A percentile compares a stretch with the other conserved stretches of the same genome.
Evolutionary conservation across 2,888 invertebrate genomes (phyloP).

Genomic region (Sesia apiformis): DNA sequence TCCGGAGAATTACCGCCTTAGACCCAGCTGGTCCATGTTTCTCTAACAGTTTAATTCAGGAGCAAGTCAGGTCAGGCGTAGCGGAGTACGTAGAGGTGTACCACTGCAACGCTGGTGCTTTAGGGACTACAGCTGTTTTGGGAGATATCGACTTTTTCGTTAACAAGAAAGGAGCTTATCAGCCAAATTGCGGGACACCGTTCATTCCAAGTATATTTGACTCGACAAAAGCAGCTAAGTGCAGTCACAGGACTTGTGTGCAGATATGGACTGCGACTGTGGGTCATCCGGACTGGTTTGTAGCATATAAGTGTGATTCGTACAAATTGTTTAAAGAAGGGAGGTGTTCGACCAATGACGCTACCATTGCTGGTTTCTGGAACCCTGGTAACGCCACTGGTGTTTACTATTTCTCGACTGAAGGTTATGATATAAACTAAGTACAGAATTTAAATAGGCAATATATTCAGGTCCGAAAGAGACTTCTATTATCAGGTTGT

Average conservation of each 20-base stretch:
- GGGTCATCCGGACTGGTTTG: conserved; percentile 35
- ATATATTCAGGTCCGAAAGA: no score
- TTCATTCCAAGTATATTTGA: conserved; percentile 47
- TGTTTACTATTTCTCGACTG: conserved; percentile 51
- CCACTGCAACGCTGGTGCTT: conserved; percentile 74
- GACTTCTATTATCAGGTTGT: no score
- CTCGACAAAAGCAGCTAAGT: conserved; percentile 51
- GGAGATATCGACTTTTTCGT: conserved; percentile 75
- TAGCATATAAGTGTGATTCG: conserved; percentile 46
- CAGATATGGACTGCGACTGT: conserved; percentile 50
- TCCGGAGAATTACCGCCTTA: conserved; percentile 49
- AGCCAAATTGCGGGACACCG: conserved; percentile 68
- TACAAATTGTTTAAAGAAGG: conserved; percentile 42
- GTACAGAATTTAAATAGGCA: no score
- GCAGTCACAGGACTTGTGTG: conserved; percentile 52
- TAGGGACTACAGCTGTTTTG: conserved; percentile 62
- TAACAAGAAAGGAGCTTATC: conserved; percentile 72
- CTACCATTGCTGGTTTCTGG: conserved; percentile 49
- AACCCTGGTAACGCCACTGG: conserved; percentile 54
- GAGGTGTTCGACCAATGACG: conserved; percentile 31
- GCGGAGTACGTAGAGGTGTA: conserved; percentile 76
- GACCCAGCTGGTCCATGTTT: conserved; percentile 67
- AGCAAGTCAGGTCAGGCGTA: conserved; percentile 67
- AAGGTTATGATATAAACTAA: conserved; percentile 23
- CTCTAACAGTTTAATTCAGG: conserved; percentile 41